These are phyloP conservation scores for Ophion ellenae DNA, from an alignment of 2,888 invertebrate species.

Conservation along the genomic window DNA sequence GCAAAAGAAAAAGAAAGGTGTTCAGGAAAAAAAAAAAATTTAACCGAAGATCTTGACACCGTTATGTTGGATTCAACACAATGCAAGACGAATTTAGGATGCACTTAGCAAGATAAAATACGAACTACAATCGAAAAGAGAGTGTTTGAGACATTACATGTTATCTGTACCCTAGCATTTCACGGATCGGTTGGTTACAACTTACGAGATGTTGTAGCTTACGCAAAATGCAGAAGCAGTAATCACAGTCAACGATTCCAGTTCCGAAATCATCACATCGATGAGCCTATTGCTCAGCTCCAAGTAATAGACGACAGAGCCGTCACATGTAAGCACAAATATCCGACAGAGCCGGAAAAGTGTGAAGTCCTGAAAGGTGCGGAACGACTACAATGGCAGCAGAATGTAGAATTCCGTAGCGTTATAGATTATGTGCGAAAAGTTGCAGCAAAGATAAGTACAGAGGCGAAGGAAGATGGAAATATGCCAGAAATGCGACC, in stretches of 20 bases:
- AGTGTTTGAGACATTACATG: not conserved
- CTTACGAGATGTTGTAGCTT: not conserved
- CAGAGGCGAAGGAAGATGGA: not conserved
- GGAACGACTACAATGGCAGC: not conserved
- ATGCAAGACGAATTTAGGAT: too few species aligned
- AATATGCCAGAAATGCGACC: constrained; percentile 17
- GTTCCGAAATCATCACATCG: not conserved
- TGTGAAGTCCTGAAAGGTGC: not conserved
- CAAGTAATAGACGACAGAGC: not conserved
- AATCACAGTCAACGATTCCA: not conserved
- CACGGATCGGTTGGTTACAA: not conserved
- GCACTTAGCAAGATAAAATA: too few species aligned
- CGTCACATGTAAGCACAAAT: not conserved
- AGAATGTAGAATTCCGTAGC: not conserved
- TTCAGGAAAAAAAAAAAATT: too few species aligned
- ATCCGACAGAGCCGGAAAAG: not conserved
- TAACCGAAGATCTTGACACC: too few species aligned
- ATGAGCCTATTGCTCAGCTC: not conserved
- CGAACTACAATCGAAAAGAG: too few species aligned
- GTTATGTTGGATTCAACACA: too few species aligned
- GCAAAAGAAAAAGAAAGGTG: too few species aligned
- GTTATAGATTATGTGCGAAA: not conserved
- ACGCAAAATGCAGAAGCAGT: not conserved
- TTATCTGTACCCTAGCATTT: not conserved
- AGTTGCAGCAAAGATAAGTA: not conserved